Conservation (phyloP, 2,888 invertebrate genomes). For the Eudasyphora cyanicolor region DNA sequence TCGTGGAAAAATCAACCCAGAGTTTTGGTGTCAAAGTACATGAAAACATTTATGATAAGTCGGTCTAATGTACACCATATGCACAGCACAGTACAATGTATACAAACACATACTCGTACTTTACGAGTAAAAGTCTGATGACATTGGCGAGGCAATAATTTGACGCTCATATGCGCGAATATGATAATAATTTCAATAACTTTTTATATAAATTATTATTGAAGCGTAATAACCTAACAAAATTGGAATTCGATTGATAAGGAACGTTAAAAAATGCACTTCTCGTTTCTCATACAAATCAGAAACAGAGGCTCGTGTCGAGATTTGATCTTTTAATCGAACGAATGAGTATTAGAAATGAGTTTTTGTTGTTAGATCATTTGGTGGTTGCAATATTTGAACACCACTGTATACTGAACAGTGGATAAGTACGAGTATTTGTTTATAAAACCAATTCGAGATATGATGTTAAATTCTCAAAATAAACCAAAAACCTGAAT, state of each 20-base stretch:
- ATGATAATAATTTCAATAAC: conserved; percentile 9
- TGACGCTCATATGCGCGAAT: background rate
- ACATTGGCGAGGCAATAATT: background rate
- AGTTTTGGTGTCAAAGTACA: no score
- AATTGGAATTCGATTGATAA: conserved; percentile 1
- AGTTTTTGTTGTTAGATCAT: background rate
- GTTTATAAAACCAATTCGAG: conserved; percentile 10
- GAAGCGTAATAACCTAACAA: conserved; percentile 32
- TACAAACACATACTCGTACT: no score
- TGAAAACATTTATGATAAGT: no score
- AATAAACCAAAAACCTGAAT: conserved; percentile 20
- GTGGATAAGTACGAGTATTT: background rate
- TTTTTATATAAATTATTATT: background rate
- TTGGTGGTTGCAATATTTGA: background rate
- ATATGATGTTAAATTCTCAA: conserved; percentile 17
- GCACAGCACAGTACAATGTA: no score
- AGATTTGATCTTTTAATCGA: conserved; percentile 7
- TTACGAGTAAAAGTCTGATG: background rate
- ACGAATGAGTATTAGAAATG: background rate
- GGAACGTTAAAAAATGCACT: conserved; percentile 8
- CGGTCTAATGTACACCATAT: no score
- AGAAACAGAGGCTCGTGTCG: background rate
- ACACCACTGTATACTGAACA: background rate
- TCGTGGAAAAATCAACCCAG: no score
- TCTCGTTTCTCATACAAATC: background rate